Percentiles rank a stretch among this genome's conserved stretches.
Evolutionary conservation across 2,888 invertebrate genomes (phyloP).

Genomic region (Metellina segmentata): DNA sequence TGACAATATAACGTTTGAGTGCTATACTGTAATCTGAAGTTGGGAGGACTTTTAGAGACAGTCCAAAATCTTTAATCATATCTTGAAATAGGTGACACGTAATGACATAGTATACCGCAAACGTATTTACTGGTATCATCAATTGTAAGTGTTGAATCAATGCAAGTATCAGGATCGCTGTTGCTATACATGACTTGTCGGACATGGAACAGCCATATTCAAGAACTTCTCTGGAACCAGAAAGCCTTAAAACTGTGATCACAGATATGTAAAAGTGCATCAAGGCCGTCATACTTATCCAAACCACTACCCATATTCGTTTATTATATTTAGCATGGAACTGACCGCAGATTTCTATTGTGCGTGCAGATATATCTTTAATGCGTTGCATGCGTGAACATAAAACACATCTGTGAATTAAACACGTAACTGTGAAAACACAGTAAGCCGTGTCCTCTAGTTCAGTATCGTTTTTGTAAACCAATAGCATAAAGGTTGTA

Average conservation of each 20-base stretch:
- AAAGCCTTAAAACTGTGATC: not conserved
- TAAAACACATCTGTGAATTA: not conserved
- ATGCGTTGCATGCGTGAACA: not conserved
- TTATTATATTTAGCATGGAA: not conserved
- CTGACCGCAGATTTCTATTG: not conserved
- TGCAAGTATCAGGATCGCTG: not conserved
- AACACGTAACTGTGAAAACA: not conserved
- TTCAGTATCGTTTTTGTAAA: no score
- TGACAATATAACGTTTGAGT: not conserved
- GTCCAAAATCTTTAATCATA: not conserved
- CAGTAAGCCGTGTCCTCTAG: no score
- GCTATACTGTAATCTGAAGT: not conserved
- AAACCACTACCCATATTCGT: not conserved
- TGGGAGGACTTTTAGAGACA: not conserved
- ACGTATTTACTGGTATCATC: not conserved
- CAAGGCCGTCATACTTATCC: not conserved
- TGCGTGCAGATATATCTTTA: not conserved
- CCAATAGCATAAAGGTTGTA: no score
- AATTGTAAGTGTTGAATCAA: not conserved
- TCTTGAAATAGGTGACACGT: not conserved
- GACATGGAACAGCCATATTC: not conserved
- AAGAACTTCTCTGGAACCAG: not conserved
- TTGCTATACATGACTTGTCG: not conserved
- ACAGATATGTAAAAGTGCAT: not conserved
- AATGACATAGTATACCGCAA: conserved; percentile 4